Evolutionary conservation across 2,113 vertebrate species (phyloP).

Genomic region (Lampris incognitus): DNA sequence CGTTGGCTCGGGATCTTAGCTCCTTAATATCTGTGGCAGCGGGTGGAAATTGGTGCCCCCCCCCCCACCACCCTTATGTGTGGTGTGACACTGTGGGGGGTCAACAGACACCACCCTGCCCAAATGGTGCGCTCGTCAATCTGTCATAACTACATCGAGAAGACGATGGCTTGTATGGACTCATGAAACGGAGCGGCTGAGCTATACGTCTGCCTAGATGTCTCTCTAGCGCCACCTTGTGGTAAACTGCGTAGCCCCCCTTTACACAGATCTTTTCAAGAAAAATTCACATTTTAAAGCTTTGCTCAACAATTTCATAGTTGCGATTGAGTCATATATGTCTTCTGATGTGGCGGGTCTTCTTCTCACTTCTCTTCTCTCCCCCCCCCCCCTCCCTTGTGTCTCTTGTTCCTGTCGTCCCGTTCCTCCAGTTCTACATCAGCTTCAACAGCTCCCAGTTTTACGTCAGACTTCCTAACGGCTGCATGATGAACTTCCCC

Average conservation of each 20-base stretch:
- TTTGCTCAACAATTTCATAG: background rate
- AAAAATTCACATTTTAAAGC: background rate
- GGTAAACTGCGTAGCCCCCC: background rate
- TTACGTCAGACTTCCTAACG: constrained; percentile 79
- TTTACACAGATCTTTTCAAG: too few relatives aligned
- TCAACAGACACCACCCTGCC: constrained; percentile 6
- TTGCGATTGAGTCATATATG: too few relatives aligned
- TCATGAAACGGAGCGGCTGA: constrained; percentile 21
- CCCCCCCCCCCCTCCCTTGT: background rate
- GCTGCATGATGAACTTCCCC: constrained; percentile 75
- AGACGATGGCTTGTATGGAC: constrained; percentile 8
- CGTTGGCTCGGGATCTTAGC: too few relatives aligned
- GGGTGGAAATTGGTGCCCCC: background rate
- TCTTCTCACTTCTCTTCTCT: background rate
- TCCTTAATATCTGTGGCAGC: too few relatives aligned
- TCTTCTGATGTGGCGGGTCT: background rate
- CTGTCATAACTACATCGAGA: background rate
- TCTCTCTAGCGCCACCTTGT: background rate
- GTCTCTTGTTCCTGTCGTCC: background rate
- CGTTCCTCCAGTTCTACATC: constrained; percentile 72
- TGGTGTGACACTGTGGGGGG: background rate
- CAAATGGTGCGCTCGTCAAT: background rate
- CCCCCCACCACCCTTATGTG: background rate
- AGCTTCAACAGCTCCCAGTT: constrained; percentile 77
- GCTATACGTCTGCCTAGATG: background rate